These are phyloP conservation scores for Myotis pilosus DNA, from an alignment of 2,797 vertebrate species.

Conservation along the genomic window DNA sequence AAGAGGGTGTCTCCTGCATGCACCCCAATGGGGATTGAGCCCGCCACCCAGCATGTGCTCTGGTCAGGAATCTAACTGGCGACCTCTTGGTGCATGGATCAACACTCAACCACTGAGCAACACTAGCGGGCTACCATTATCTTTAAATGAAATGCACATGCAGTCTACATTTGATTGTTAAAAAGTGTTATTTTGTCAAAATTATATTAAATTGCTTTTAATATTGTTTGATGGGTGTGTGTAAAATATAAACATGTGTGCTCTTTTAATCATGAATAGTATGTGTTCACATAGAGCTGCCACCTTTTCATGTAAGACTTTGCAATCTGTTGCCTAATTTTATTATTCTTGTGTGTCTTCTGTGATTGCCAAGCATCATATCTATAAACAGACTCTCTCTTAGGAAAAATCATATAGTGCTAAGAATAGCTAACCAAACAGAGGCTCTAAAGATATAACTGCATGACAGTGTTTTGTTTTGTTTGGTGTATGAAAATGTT, in stretches of 20 bases:
- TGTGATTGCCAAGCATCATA: not conserved
- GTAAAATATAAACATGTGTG: not conserved
- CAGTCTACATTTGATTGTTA: conserved; percentile 12
- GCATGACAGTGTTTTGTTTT: not conserved
- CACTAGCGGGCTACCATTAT: not conserved
- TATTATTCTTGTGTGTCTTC: not conserved
- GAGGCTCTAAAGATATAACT: not conserved
- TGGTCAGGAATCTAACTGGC: not conserved
- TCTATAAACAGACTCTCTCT: not conserved
- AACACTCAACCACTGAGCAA: not conserved
- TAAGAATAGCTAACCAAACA: not conserved
- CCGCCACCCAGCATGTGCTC: not conserved
- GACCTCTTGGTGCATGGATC: not conserved
- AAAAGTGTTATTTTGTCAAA: conserved; percentile 25
- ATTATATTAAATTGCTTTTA: conserved; percentile 1
- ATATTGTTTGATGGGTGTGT: not conserved
- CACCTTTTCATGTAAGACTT: conserved; percentile 7
- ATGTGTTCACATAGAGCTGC: not conserved
- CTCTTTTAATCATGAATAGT: not conserved
- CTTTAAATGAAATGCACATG: not conserved
- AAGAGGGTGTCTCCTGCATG: not conserved
- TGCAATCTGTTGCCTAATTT: not conserved
- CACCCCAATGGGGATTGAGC: not conserved
- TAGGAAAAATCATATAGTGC: not conserved
- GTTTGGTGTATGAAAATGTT: not conserved